Evolutionary conservation across 2,888 invertebrate genomes (phyloP), one percentile per base, ranked within the genome.

Genomic region (Mongoloraphidia duomilia): DNA sequence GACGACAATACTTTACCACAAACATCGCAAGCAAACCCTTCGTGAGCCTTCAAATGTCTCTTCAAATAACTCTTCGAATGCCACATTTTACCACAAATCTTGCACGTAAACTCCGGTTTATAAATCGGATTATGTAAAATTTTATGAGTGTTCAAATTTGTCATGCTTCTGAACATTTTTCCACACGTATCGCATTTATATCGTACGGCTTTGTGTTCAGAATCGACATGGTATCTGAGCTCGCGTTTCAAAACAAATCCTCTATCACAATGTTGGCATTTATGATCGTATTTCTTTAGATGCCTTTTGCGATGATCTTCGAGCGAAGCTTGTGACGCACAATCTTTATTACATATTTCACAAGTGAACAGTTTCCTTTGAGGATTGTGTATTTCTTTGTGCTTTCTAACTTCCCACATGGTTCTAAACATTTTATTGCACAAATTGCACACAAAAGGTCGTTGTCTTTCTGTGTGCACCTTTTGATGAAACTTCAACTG

Each of bases 101-200:
- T 44, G 58, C 60, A 34, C 46, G 54, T 43, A 12, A 34, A 48
- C 9, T 41, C 49, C 13, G 50, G 42, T 38, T 43, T 37, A 39
- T 50, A 47, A 43, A 47, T 47, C n/a, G 43, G 46, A 43, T 47
- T 40, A 14, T 46, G 47, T 8, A 45, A 45, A 13, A 43, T 38
- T 26, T 42, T 42, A 43, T 47, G 48, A 10, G 43, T 68, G 34
- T 69, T 69, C 47, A 73, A 59, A 8, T 68, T 54, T 0, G 70
- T 70, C 0, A 72, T 73, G 0, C 70, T 56, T 39, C 70, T 72
- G 50, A 72, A 73, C 8, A 69, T 62, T 49, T 72, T 72, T 2
- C 71, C 70, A 33, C 74, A 74, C 45, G 70, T 51, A 49, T 71
- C 69, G 49, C 74, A 74, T 40, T 70, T 67, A 41, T 72, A 72